Conservation (phyloP, 1,140 invertebrate genomes). For the Drosophila virilis region DNA sequence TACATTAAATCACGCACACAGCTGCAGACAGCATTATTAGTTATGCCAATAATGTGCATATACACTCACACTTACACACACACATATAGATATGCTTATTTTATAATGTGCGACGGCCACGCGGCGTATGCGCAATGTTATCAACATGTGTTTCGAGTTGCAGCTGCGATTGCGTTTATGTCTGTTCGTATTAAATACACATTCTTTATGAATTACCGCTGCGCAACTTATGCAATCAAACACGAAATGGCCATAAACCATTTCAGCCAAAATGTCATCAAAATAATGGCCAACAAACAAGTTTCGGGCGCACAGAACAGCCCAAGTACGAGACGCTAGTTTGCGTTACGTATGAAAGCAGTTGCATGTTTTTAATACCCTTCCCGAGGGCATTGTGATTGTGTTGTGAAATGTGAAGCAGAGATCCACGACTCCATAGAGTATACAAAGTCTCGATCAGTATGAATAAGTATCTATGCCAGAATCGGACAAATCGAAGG, state of each 20-base stretch:
- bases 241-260: slow-evolving; percentile 55
- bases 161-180: slow-evolving; percentile 52
- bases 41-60: slow-evolving; percentile 24
- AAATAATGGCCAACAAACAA: slow-evolving; percentile 61
- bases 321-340: neutral
- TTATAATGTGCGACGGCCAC: slow-evolving; percentile 65
- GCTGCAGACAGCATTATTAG: slow-evolving; percentile 33
- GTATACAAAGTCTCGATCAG: no score
- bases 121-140: slow-evolving; percentile 52
- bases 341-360: neutral
- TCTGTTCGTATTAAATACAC: slow-evolving; percentile 67
- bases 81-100: no score
- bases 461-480: no score
- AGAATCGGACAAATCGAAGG: no score
- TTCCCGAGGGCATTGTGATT: no score
- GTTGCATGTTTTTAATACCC: neutral
- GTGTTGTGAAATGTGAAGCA: no score
- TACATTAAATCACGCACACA: slow-evolving; percentile 54
- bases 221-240: slow-evolving; percentile 61
- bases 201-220: slow-evolving; percentile 66
- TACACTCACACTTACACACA: no score
- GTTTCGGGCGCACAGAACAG: slow-evolving; percentile 52
- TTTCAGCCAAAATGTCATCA: slow-evolving; percentile 49
- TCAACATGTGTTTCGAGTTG: slow-evolving; percentile 65
- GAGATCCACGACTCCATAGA: no score